Evolutionary conservation across 1,140 invertebrate genomes (phyloP).

Genomic region (Pachypeltis micranthus): DNA sequence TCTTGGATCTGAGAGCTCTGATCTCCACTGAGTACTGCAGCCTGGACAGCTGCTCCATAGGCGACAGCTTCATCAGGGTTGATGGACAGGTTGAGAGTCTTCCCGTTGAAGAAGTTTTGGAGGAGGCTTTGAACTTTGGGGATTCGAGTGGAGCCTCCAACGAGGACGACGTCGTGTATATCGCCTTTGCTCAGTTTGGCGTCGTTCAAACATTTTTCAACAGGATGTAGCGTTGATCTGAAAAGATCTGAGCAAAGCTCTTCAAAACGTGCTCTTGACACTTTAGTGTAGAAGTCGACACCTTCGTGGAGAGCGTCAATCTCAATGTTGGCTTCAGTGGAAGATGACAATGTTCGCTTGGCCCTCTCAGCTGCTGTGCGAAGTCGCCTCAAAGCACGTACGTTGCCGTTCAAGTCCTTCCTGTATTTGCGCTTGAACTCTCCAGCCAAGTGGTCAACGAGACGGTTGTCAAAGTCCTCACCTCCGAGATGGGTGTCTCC

Average conservation of each 20-base stretch:
- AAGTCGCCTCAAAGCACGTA: conserved; percentile 39
- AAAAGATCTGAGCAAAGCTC: conserved; percentile 43
- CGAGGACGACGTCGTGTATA: conserved; percentile 53
- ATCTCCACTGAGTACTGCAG: conserved; percentile 37
- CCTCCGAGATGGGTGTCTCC: conserved; percentile 62
- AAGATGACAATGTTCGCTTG: conserved; percentile 62
- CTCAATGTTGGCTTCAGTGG: conserved; percentile 53
- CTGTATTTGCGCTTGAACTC: conserved; percentile 40
- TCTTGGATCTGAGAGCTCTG: conserved; percentile 34
- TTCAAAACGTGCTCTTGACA: conserved; percentile 38
- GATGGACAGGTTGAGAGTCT: conserved; percentile 48
- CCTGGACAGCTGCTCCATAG: conserved; percentile 53
- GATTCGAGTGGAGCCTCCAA: conserved; percentile 53
- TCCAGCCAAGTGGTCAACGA: conserved; percentile 51
- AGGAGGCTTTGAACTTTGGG: conserved; percentile 51
- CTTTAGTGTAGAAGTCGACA: conserved; percentile 39
- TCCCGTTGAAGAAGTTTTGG: conserved; percentile 54
- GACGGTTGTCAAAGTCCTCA: conserved; percentile 73
- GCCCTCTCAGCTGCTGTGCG: conserved; percentile 46
- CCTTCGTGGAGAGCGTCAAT: conserved; percentile 56
- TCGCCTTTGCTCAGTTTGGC: conserved; percentile 47
- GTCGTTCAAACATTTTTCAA: conserved; percentile 42
- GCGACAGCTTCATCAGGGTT: conserved; percentile 60
- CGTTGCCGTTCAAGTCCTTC: conserved; percentile 38
- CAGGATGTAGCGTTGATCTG: conserved; percentile 51